phyloP scores from a whole-genome alignment of 1,140 invertebrate genomes.

The Penaeus chinensis region DNA sequence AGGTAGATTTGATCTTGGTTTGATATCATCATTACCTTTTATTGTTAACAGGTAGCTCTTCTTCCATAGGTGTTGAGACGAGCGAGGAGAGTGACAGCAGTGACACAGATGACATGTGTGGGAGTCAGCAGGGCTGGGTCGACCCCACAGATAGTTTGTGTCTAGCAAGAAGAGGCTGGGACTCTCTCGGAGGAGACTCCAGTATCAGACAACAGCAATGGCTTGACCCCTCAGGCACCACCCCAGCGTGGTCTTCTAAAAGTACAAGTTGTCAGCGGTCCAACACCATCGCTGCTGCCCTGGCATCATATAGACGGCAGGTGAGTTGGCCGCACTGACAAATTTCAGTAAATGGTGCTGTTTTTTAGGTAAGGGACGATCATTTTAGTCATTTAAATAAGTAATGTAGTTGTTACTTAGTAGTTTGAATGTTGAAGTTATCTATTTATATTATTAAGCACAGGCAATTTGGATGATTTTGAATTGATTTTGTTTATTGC shows the following conservation, averaged over 20 bases:
- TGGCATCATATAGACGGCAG: slow-evolving; percentile 46
- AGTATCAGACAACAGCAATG: slow-evolving; percentile 35
- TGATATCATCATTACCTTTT: too few species aligned
- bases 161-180: slow-evolving; percentile 32
- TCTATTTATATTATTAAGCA: too few species aligned
- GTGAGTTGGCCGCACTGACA: neutral
- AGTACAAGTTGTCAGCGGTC: slow-evolving; percentile 40
- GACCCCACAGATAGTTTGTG: slow-evolving; percentile 41
- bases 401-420: too few species aligned
- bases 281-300: slow-evolving; percentile 35
- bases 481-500: too few species aligned
- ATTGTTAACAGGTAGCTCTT: neutral
- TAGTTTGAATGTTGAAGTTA: too few species aligned
- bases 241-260: neutral
- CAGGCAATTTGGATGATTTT: too few species aligned
- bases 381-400: too few species aligned
- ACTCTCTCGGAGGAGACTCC: neutral
- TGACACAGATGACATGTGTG: slow-evolving; percentile 50
- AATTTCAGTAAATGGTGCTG: too few species aligned
- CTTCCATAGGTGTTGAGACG: slow-evolving; percentile 45
- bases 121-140: slow-evolving; percentile 54
- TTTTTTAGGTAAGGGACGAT: too few species aligned
- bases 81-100: slow-evolving; percentile 59
- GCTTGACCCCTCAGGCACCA: slow-evolving; percentile 17
- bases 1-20: too few species aligned